Conservation (phyloP, 2,797 vertebrate species). For the Aplochiton taeniatus region DNA sequence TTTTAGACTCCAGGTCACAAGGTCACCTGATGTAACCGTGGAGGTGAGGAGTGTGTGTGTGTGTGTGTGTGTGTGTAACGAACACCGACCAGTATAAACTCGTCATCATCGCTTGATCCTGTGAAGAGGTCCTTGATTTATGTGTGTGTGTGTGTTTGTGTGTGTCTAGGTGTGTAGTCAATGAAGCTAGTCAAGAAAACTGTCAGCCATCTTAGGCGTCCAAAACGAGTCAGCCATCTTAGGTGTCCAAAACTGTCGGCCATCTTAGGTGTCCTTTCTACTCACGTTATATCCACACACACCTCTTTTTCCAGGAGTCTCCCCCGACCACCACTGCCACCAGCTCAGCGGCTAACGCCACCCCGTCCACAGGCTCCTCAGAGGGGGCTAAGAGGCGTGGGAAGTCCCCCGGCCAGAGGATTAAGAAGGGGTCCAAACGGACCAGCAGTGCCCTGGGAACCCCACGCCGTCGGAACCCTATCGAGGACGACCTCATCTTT, state of each 20-base stretch:
- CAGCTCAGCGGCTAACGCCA: slow-evolving; percentile 74
- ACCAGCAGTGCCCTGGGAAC: slow-evolving; percentile 95
- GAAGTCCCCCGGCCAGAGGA: slow-evolving; percentile 89
- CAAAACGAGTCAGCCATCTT: too few species aligned
- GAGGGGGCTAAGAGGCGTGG: slow-evolving; percentile 92
- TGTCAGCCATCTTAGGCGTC: not conserved
- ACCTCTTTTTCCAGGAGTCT: slow-evolving; percentile 56
- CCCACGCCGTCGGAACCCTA: slow-evolving; percentile 94
- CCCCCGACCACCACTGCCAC: slow-evolving; percentile 84
- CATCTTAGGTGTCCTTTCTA: not conserved
- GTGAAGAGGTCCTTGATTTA: too few species aligned
- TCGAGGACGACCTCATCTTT: slow-evolving; percentile 91
- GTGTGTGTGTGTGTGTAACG: not conserved
- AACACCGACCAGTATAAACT: not conserved
- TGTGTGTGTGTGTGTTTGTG: not conserved
- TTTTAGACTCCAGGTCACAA: slow-evolving; percentile 87
- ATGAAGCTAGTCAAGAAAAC: too few species aligned
- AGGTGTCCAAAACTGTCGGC: not conserved
- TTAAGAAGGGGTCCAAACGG: slow-evolving; percentile 92
- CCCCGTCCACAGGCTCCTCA: slow-evolving; percentile 77
- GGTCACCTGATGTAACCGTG: slow-evolving; percentile 74
- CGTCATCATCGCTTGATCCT: too few species aligned
- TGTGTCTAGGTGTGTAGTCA: not conserved
- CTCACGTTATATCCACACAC: not conserved
- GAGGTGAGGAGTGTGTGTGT: slow-evolving; percentile 43